Conservation (phyloP, 2,888 invertebrate species). For the Tetranychus truncatus region DNA sequence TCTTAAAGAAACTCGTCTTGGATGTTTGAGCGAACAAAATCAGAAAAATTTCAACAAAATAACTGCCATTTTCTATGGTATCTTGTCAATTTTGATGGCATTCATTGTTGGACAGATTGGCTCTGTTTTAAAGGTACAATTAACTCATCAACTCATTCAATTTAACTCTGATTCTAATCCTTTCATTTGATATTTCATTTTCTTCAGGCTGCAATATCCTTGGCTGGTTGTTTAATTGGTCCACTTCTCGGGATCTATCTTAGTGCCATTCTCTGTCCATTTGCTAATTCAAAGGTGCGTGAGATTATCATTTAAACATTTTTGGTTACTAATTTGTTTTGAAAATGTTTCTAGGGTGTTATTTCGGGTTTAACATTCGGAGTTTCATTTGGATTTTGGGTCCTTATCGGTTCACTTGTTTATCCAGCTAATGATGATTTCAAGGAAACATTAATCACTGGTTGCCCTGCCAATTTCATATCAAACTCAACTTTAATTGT, state of each 20-base stretch:
- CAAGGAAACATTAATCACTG: conserved; percentile 10
- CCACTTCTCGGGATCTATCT: conserved; percentile 24
- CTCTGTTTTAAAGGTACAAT: conserved; percentile 21
- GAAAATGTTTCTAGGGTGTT: conserved; percentile 13
- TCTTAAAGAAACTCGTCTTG: conserved; percentile 32
- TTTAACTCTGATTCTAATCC: not conserved
- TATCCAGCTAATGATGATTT: conserved; percentile 14
- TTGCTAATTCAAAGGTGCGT: conserved; percentile 20
- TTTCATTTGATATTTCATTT: not conserved
- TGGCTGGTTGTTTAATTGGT: conserved; percentile 23
- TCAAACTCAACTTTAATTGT: not conserved
- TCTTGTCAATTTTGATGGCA: conserved; percentile 23
- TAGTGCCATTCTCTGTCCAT: conserved; percentile 21
- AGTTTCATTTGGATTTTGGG: conserved; percentile 21
- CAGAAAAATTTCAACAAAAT: conserved; percentile 13
- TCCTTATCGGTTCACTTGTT: conserved; percentile 21
- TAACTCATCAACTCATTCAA: not conserved
- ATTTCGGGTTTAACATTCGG: conserved; percentile 21
- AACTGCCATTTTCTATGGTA: conserved; percentile 22
- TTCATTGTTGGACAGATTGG: conserved; percentile 23
- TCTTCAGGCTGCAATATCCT: conserved; percentile 23
- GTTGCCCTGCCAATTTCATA: conserved; percentile 10
- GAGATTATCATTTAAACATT: too few species aligned
- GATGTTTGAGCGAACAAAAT: conserved; percentile 5
- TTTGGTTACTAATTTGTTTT: not conserved